These are phyloP conservation scores for Graphium colonna DNA, from an alignment of 2,888 invertebrate species.

Conservation along the genomic window DNA sequence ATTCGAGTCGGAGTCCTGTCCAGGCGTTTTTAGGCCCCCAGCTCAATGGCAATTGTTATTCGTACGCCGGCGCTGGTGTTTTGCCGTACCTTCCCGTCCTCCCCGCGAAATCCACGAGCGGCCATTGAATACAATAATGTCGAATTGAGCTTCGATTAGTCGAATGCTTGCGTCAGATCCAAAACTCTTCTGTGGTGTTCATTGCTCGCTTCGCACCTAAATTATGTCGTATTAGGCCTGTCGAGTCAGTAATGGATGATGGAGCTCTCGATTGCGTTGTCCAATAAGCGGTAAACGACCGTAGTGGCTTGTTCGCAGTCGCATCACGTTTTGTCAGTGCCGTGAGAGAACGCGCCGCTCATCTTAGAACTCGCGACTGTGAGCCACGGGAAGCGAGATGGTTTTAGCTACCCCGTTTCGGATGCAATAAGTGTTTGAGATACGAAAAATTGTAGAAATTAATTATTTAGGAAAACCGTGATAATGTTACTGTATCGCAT, in stretches of 20 bases:
- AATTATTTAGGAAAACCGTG: too few species aligned
- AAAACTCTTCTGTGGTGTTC: background rate
- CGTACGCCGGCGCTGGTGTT: constrained; percentile 20
- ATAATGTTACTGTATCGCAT: too few species aligned
- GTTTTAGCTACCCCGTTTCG: background rate
- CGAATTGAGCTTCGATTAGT: constrained; percentile 18
- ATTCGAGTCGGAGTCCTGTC: background rate
- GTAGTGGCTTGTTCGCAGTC: constrained; percentile 27
- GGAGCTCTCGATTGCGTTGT: background rate
- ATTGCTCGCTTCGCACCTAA: background rate
- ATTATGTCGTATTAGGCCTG: too few species aligned
- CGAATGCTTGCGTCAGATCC: background rate
- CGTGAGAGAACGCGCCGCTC: constrained; percentile 33
- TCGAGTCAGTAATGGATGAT: background rate
- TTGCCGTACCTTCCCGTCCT: constrained; percentile 18
- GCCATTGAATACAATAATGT: constrained; percentile 23
- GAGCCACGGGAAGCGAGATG: background rate
- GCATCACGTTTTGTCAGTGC: constrained; percentile 30
- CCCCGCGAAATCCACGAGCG: constrained; percentile 19
- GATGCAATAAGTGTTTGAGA: background rate
- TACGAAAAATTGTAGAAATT: too few species aligned
- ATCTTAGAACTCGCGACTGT: constrained; percentile 21
- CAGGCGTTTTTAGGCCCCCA: constrained; percentile 10
- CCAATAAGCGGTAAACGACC: background rate
- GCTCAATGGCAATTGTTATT: constrained; percentile 19